A percentile compares a stretch with the other conserved stretches of the same genome.
These are phyloP conservation scores for Amyelois transitella DNA, from an alignment of 1,140 invertebrate genomes.

Conservation along the genomic window DNA sequence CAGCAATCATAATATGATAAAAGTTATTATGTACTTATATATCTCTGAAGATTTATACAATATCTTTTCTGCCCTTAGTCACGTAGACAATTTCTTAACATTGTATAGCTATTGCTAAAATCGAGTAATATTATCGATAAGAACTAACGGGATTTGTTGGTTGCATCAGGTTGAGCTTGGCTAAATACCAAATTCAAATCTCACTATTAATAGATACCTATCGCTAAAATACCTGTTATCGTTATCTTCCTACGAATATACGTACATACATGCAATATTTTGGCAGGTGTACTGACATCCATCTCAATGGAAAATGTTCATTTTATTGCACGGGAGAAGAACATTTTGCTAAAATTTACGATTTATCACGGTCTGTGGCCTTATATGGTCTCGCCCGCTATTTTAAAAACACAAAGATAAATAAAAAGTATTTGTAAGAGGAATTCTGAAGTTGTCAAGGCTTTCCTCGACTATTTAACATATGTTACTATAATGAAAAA, in stretches of 20 bases:
- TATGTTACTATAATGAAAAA: conserved; percentile 11
- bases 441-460: conserved; percentile 5
- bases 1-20: background rate
- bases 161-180: no score
- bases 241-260: no score
- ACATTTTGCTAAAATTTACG: no score
- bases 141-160: background rate
- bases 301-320: no score
- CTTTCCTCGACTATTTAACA: conserved; percentile 15
- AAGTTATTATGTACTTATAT: background rate
- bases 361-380: no score
- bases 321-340: no score
- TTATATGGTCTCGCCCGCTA: no score
- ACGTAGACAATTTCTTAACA: background rate
- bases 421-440: background rate
- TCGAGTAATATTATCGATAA: background rate
- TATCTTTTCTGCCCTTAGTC: background rate
- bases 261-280: no score
- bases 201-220: no score
- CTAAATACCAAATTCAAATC: no score
- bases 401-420: background rate
- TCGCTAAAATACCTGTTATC: no score
- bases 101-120: background rate
- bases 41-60: background rate
- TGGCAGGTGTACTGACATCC: no score